phyloP scores from a whole-genome alignment of 2,797 vertebrate species.

The Petrocephalus sullivani region DNA sequence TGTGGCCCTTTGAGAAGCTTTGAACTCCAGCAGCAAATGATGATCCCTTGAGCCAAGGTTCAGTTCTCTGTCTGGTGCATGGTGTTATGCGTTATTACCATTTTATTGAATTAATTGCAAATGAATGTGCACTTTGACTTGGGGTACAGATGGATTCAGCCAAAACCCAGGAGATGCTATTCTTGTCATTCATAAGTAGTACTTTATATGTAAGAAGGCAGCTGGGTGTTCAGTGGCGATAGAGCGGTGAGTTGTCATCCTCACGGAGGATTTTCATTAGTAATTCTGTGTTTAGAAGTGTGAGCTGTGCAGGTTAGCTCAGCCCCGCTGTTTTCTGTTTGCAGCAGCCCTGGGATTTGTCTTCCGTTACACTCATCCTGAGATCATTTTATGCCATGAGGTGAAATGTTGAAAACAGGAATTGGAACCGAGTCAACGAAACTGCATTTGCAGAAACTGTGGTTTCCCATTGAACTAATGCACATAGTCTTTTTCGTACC shows the following conservation, averaged over 20 bases:
- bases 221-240: not conserved
- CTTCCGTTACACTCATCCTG: not conserved
- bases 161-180: not conserved
- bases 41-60: not conserved
- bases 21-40: not conserved
- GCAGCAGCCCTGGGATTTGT: not conserved
- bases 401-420: constrained; percentile 11
- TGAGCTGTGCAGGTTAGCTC: not conserved
- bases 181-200: not conserved
- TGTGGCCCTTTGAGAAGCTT: not conserved
- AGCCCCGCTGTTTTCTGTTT: not conserved
- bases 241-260: not conserved
- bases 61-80: not conserved
- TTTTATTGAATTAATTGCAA: not conserved
- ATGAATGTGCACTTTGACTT: not conserved
- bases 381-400: not conserved
- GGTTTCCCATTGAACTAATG: not conserved
- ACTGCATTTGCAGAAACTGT: not conserved
- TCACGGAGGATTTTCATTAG: not conserved
- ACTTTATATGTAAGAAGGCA: not conserved
- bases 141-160: not conserved
- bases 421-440: not conserved
- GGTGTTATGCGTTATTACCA: not conserved
- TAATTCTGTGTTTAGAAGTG: not conserved
- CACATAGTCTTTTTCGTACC: not conserved